Evolutionary conservation across 2,888 invertebrate species (phyloP), one percentile per base, ranked within the genome.

Genomic region (Phoenoteleia sp.): DNA sequence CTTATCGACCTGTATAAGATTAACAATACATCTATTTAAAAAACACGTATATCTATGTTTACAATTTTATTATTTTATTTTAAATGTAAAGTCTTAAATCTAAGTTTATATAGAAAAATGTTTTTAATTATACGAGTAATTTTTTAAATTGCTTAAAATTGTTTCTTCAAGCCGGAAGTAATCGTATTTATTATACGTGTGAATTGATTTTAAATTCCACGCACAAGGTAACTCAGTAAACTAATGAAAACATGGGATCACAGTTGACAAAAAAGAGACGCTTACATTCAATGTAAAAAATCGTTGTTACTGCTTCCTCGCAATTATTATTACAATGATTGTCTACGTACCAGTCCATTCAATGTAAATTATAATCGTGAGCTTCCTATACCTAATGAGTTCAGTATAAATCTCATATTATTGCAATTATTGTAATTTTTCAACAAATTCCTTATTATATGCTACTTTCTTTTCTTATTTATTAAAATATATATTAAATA

Each of bases 281-380:
- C 9, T 17, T 27, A 66, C 27, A 66, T 71, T 62, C 77, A 66
- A 19, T 33, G 56, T 54, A 64, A 42, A 45, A 72, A 74, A 52
- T 74, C 74, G 60, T 81, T 81, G 75, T 76, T 82, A 5, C 58
- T 39, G 45, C 71, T 82, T 82, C 82, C 82, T 64, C 29, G 71
- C 76, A 39, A 71, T 71, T 76, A 49, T 69, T 76, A 47, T 64
- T 64, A 56, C 36, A 58, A 54, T 71, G 11, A 45, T 39, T 39
- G 39, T 17, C 42, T 33, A 47, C 47, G 9, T 29, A 72, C 66
- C 80, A 56, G 42, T n/a, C 39, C 60, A 77, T 85, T 83, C 85
- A 85, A 87, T 87, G 87, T 80, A 82, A 86, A 89, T 88, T 85
- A 81, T 84, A 84, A 86, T 84, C 81, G 84, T 86, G 79, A 87